Conservation (phyloP, 2,113 vertebrate genomes). For the Alces alces region DNA sequence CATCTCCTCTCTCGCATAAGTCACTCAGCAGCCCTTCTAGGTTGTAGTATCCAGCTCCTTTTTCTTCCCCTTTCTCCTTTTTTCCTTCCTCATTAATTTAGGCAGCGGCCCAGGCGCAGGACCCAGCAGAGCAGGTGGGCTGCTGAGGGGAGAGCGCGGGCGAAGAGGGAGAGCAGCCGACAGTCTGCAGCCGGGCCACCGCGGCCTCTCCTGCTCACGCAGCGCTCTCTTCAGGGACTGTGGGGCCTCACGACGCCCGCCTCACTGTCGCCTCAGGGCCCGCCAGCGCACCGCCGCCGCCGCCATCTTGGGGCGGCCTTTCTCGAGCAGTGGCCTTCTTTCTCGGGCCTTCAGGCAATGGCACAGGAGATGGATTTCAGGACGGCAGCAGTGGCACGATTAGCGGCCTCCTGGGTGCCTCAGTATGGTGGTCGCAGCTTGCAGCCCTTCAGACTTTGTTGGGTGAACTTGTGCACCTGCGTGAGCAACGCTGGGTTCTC, state of each 20-base stretch:
- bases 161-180: not conserved
- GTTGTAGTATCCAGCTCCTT: not conserved
- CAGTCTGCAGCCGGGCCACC: not conserved
- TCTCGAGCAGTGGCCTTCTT: not conserved
- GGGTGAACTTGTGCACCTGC: not conserved
- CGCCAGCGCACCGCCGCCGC: rapidly evolving
- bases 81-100: not conserved
- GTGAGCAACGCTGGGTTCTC: rapidly evolving
- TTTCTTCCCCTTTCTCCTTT: not conserved
- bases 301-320: not conserved
- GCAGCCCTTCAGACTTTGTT: not conserved
- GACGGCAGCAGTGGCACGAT: not conserved
- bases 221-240: too few relatives aligned
- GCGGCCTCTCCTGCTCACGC: not conserved
- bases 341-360: not conserved
- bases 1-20: not conserved
- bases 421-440: not conserved
- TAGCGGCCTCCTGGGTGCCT: too few relatives aligned
- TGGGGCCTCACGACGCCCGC: not conserved
- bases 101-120: not conserved
- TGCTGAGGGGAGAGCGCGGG: not conserved
- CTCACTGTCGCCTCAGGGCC: not conserved
- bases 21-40: not conserved
- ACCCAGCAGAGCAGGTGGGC: not conserved
- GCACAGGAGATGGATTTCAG: not conserved